phyloP scores from a whole-genome alignment of 2,888 invertebrate species.

The Gibbula magus region DNA sequence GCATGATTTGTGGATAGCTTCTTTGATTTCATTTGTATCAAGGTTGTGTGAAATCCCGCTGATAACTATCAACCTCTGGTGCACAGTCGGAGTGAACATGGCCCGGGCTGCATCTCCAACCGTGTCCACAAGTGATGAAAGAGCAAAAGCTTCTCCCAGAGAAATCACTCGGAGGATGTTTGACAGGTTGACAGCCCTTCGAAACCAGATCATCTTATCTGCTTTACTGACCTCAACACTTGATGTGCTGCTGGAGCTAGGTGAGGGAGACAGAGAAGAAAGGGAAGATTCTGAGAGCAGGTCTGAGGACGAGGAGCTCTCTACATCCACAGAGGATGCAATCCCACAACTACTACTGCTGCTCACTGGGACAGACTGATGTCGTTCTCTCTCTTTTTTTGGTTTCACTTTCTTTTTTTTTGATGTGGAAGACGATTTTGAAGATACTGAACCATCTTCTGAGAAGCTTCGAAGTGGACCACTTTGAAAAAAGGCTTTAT shows the following conservation, averaged over 20 bases:
- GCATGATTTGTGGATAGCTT: slow-evolving; percentile 62
- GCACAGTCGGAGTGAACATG: slow-evolving; percentile 60
- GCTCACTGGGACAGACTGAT: slow-evolving; percentile 28
- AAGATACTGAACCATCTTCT: slow-evolving; percentile 34
- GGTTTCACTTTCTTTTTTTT: slow-evolving; percentile 72
- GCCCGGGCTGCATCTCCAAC: slow-evolving; percentile 65
- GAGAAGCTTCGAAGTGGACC: slow-evolving; percentile 27
- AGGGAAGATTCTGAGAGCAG: slow-evolving; percentile 34
- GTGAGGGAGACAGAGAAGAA: slow-evolving; percentile 24
- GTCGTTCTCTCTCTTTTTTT: slow-evolving; percentile 45
- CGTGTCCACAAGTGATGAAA: slow-evolving; percentile 61
- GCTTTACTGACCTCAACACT: slow-evolving; percentile 36
- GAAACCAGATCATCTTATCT: slow-evolving; percentile 72
- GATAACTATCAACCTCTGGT: slow-evolving; percentile 68
- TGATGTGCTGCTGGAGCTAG: slow-evolving; percentile 16
- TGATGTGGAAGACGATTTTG: slow-evolving; percentile 60
- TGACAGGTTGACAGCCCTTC: slow-evolving; percentile 68
- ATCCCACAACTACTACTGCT: neutral
- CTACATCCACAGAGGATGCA: slow-evolving; percentile 23
- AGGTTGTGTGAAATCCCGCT: slow-evolving; percentile 67
- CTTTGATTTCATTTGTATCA: slow-evolving; percentile 54
- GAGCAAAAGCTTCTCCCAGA: slow-evolving; percentile 66
- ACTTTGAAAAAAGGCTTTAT: neutral
- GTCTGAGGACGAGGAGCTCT: slow-evolving; percentile 36
- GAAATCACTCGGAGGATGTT: slow-evolving; percentile 69